Evolutionary conservation across 2,113 vertebrate species (phyloP).

Genomic region (Arizona elegans): DNA sequence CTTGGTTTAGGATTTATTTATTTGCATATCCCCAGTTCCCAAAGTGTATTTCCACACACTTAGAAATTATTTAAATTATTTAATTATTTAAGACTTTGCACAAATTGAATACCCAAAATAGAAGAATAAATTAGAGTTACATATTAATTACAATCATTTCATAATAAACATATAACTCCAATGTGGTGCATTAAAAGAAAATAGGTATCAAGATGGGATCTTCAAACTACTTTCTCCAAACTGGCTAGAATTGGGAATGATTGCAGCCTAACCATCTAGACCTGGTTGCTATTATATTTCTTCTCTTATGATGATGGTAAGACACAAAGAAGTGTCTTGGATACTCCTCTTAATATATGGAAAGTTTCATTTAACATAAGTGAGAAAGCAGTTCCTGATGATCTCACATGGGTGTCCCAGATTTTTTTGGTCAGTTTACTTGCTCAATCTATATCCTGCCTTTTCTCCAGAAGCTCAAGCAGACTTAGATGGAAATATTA

Average conservation of each 20-base stretch:
- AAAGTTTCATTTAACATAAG: not conserved
- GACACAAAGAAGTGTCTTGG: not conserved
- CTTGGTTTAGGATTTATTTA: not conserved
- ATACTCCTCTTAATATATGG: not conserved
- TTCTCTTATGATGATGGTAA: not conserved
- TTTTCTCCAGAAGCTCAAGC: not conserved
- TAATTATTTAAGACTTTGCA: not conserved
- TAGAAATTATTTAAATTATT: not conserved
- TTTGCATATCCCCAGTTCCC: not conserved
- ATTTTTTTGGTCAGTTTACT: not conserved
- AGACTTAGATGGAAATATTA: not conserved
- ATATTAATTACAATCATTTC: not conserved
- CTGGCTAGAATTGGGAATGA: not conserved
- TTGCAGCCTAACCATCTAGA: not conserved
- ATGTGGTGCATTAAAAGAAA: fast-evolving
- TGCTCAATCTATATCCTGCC: not conserved
- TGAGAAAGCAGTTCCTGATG: not conserved
- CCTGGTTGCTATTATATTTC: not conserved
- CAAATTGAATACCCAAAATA: fast-evolving
- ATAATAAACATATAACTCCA: fast-evolving
- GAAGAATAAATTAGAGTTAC: not conserved
- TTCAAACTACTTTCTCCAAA: not conserved
- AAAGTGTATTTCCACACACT: not conserved
- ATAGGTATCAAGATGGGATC: not conserved
- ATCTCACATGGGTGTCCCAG: not conserved